Conservation (phyloP, 2,113 vertebrate species). For the Miniopterus natalensis region DNA sequence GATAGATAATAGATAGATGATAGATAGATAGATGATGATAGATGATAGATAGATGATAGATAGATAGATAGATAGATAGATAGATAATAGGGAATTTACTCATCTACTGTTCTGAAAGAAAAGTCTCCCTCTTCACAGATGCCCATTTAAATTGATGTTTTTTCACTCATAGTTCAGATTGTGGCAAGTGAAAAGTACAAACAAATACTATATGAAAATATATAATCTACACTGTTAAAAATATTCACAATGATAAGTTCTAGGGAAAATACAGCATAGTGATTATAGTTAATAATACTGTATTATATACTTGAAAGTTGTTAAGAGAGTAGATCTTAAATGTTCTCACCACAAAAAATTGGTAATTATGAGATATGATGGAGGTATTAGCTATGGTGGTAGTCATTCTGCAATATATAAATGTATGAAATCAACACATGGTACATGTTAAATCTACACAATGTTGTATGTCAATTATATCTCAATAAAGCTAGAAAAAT, state of each 20-base stretch:
- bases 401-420: not conserved
- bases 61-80: not conserved
- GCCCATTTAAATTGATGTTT: slow-evolving; percentile 35
- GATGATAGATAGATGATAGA: not conserved
- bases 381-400: not conserved
- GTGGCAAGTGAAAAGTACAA: slow-evolving; percentile 37
- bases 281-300: not conserved
- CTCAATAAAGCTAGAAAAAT: not conserved
- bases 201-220: not conserved
- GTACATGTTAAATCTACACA: not conserved
- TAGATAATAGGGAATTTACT: not conserved
- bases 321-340: slow-evolving; percentile 33
- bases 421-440: not conserved
- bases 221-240: not conserved
- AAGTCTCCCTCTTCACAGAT: slow-evolving; percentile 45
- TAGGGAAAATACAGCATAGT: not conserved
- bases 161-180: not conserved
- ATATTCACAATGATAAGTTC: slow-evolving; percentile 33
- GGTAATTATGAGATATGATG: not conserved
- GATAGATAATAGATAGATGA: not conserved
- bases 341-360: not conserved
- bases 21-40: not conserved
- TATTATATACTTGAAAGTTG: slow-evolving; percentile 12
- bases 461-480: not conserved
- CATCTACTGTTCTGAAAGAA: slow-evolving; percentile 45